Evolutionary conservation across 2,888 invertebrate genomes (phyloP), one percentile per base, ranked within the genome.

Genomic region (Amblyjoppa proteus): DNA sequence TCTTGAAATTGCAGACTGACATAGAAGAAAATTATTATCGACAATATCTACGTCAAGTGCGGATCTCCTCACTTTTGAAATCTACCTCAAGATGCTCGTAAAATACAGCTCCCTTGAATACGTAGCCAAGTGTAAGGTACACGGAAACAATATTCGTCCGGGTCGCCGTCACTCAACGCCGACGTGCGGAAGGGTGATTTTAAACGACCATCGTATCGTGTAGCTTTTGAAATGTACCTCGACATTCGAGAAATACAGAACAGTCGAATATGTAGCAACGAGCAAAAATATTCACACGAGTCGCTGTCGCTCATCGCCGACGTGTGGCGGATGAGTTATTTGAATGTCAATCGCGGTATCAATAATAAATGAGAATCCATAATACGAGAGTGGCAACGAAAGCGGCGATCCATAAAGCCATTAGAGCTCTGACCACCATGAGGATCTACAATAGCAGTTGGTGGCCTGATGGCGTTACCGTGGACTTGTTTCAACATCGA

Each of bases 401-500:
- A 5, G 9, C 13, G 13, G 2, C 9, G n/a, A 11, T 4, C 5
- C 71, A 64, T 20, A 11, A 69, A 31, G 11, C 25, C n/a, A 28
- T 2, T 58, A 49, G 49, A 25, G 51, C 11, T 13, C 28, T 58
- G 1, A 49, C 16, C 28, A 16, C 20, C 11, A 20, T 45, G 38
- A 11, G 53, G 11, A 20, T 13, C 3, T 38, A 34, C 34, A n/a
- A 13, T 16, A 51, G 25, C 20, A 28, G 45, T 58, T 61, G 58
- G 58, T 16, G 68, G 5, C 71, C 45, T 38, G 38, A 73, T 58
- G 2, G 31, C 20, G 9, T 70, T 9, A 56, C 11, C 61, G 76
- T 69, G 85, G 80, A 80, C 20, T 51, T 73, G 0, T 56, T 68
- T 73, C 73, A 45, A 28, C 28, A 80, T 11, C 75, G 68, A 51